These are phyloP conservation scores for Erannis defoliaria DNA, from an alignment of 2,888 invertebrate genomes.

Conservation along the genomic window DNA sequence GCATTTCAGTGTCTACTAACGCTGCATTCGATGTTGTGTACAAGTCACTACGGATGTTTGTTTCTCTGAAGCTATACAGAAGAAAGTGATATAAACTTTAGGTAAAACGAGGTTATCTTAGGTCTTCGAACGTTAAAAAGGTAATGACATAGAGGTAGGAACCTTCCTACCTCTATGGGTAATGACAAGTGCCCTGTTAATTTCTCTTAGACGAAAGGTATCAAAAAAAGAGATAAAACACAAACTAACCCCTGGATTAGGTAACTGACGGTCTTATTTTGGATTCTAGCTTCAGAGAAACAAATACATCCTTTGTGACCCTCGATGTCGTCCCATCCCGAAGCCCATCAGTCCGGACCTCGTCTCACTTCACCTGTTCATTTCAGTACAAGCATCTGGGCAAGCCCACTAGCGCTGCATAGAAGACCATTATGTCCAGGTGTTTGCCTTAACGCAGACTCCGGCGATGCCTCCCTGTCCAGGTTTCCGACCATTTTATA, in stretches of 20 bases:
- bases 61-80: conserved; percentile 40
- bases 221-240: no score
- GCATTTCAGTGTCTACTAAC: conserved; percentile 41
- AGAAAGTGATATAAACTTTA: no score
- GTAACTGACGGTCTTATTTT: no score
- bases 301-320: background rate
- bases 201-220: no score
- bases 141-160: no score
- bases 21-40: conserved; percentile 31
- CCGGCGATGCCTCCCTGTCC: conserved; percentile 60
- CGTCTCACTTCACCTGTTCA: conserved; percentile 69
- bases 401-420: conserved; percentile 80
- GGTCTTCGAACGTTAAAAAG: no score
- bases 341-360: conserved; percentile 29
- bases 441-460: conserved; percentile 69
- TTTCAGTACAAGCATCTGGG: conserved; percentile 85
- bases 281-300: background rate
- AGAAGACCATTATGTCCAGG: conserved; percentile 58
- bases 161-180: no score
- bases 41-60: conserved; percentile 14
- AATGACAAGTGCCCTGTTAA: no score
- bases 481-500: conserved; percentile 76
- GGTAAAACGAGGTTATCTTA: no score
- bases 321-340: conserved; percentile 49
- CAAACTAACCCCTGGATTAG: no score